Evolutionary conservation across 1,140 invertebrate genomes (phyloP), one percentile per base, ranked within the genome.

Genomic region (Sitodiplosis mosellana): DNA sequence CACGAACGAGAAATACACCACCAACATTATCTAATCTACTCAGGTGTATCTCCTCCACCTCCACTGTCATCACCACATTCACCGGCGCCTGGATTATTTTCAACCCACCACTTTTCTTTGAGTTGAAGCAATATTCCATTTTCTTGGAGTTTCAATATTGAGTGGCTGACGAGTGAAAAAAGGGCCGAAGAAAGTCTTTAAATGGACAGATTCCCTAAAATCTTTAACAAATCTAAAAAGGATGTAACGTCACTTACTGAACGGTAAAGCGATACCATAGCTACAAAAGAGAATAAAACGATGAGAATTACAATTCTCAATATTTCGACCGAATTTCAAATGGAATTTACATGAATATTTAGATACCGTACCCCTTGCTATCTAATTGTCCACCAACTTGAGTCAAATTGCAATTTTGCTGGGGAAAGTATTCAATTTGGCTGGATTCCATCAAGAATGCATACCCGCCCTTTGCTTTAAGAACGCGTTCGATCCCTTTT

Each of bases 361-460:
- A n/a, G n/a, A n/a, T n/a, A n/a, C 80, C 81, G 55, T 83, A 84
- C 20, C 80, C n/a, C 61, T 88, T 88, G 44, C 75, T 77, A 51
- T 88, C 91, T 1, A 94, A 69, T 8, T 87, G 70, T 12, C 87
- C 87, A 0, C 90, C 91, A 34, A 96, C 86, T 65, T 92, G 87
- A 15, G 87, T 93, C 15, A 96, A 71, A 60, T 90, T 86, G 63
- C 92, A 95, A 57, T 93, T 78, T 54, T 86, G 71, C 59, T 92
- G 83, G 1, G 84, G 78, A 49, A 77, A 77, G 56, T 88, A 92
- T 62, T 95, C 90, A 37, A 95, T 68, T 64, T 87, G 88, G 0
- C 87, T 87, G 0, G 88, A 92, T 63, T 95, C 91, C 87, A 94
- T 92, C 0, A 96, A 72, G 59, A 90, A 96, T 34, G 92, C 92